phyloP scores from a whole-genome alignment of 2,888 invertebrate genomes.

The Pandemis cinnamomeana region DNA sequence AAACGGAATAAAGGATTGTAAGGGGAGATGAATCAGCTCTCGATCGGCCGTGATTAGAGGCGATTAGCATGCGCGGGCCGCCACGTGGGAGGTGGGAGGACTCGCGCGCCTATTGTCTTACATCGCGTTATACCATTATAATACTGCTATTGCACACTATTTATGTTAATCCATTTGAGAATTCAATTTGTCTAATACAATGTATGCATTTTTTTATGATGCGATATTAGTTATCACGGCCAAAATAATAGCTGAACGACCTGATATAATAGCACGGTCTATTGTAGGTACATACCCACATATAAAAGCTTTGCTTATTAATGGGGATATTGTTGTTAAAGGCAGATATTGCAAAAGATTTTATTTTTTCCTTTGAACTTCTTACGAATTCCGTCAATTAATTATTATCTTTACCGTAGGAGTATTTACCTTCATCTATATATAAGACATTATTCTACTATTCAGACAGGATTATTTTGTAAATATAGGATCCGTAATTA shows the following conservation, averaged over 20 bases:
- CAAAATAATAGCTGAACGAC: slow-evolving; percentile 15
- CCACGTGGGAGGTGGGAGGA: slow-evolving; percentile 81
- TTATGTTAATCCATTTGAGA: slow-evolving; percentile 80
- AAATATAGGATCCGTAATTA: background rate
- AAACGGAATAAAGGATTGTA: slow-evolving; percentile 75
- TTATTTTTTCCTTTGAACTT: background rate
- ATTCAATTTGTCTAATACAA: slow-evolving; percentile 80
- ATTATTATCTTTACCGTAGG: slow-evolving; percentile 5
- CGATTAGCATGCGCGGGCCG: slow-evolving; percentile 78
- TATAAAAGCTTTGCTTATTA: background rate
- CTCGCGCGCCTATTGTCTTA: slow-evolving; percentile 76
- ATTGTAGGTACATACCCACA: background rate
- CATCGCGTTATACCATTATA: slow-evolving; percentile 78
- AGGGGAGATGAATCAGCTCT: slow-evolving; percentile 78
- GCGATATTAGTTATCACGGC: slow-evolving; percentile 60
- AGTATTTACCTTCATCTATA: slow-evolving; percentile 8
- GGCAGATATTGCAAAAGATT: background rate
- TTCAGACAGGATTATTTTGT: slow-evolving; percentile 16
- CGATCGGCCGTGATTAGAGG: slow-evolving; percentile 79
- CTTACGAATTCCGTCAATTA: background rate
- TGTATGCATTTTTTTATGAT: slow-evolving; percentile 64
- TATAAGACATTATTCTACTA: background rate
- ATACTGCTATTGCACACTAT: slow-evolving; percentile 79
- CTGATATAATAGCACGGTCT: slow-evolving; percentile 10
- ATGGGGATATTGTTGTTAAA: background rate